phyloP scores from a whole-genome alignment of 1,140 invertebrate genomes.

The Diorhabda carinulata region DNA sequence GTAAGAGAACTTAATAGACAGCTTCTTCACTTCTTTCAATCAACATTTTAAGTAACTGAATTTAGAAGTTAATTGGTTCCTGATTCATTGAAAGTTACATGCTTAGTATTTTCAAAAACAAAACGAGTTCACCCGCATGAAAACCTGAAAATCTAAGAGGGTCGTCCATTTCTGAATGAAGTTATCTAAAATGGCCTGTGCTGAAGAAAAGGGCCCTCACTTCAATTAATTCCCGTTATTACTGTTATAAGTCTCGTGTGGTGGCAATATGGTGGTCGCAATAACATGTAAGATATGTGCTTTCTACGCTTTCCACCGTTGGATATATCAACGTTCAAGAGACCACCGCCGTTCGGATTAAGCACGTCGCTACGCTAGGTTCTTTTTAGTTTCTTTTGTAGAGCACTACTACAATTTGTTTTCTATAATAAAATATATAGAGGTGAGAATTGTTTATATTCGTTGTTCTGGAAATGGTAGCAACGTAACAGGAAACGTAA shows the following conservation, averaged over 20 bases:
- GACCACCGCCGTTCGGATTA: neutral
- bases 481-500: too few species aligned
- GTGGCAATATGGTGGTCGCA: slow-evolving; percentile 18
- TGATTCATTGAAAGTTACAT: too few species aligned
- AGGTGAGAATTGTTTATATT: neutral
- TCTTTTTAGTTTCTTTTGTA: too few species aligned
- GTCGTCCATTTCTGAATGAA: slow-evolving; percentile 10
- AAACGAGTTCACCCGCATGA: too few species aligned
- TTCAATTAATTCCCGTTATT: slow-evolving; percentile 18
- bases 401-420: neutral
- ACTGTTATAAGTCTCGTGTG: slow-evolving; percentile 13
- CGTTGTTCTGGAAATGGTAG: too few species aligned
- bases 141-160: neutral
- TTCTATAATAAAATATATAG: neutral
- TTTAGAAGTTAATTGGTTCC: too few species aligned
- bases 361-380: neutral
- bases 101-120: too few species aligned
- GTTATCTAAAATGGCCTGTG: slow-evolving; percentile 6
- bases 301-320: slow-evolving; percentile 3
- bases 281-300: slow-evolving; percentile 17
- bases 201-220: slow-evolving; percentile 12
- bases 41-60: too few species aligned
- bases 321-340: slow-evolving; percentile 1
- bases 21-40: too few species aligned
- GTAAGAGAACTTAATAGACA: too few species aligned